Conservation (phyloP, 2,797 vertebrate genomes). For the Platyrinchus mystaceus region DNA sequence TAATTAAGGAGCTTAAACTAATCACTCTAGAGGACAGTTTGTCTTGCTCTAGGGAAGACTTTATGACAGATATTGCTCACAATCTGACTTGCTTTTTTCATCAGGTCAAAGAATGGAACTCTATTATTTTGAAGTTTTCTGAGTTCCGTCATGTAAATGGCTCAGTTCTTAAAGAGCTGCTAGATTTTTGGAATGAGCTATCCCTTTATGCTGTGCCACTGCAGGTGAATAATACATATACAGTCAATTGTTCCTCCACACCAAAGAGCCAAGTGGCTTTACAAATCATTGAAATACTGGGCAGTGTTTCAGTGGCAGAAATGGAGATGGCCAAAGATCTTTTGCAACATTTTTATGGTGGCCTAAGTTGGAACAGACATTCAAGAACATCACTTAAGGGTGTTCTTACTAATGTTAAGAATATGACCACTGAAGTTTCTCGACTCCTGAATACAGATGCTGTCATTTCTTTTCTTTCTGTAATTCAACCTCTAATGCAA, state of each 20-base stretch:
- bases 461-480: not conserved
- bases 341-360: slow-evolving; percentile 11
- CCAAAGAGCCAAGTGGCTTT: slow-evolving; percentile 31
- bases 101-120: slow-evolving; percentile 61
- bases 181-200: slow-evolving; percentile 57
- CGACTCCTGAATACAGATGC: not conserved
- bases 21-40: not conserved
- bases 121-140: slow-evolving; percentile 54
- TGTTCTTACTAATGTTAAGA: slow-evolving; percentile 4
- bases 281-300: not conserved
- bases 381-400: not conserved
- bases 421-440: not conserved
- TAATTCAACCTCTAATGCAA: not conserved
- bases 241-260: slow-evolving; percentile 19
- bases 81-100: slow-evolving; percentile 59
- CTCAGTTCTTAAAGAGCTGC: slow-evolving; percentile 2
- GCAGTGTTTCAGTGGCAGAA: slow-evolving; percentile 2
- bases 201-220: not conserved
- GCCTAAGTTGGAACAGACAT: not conserved
- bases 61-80: not conserved
- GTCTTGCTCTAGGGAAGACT: slow-evolving; percentile 20
- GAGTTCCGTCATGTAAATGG: not conserved
- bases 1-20: slow-evolving; percentile 54
- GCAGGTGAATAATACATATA: not conserved
- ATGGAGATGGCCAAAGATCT: not conserved